phyloP scores from a whole-genome alignment of 2,113 vertebrate genomes.

The Scalopus aquaticus region DNA sequence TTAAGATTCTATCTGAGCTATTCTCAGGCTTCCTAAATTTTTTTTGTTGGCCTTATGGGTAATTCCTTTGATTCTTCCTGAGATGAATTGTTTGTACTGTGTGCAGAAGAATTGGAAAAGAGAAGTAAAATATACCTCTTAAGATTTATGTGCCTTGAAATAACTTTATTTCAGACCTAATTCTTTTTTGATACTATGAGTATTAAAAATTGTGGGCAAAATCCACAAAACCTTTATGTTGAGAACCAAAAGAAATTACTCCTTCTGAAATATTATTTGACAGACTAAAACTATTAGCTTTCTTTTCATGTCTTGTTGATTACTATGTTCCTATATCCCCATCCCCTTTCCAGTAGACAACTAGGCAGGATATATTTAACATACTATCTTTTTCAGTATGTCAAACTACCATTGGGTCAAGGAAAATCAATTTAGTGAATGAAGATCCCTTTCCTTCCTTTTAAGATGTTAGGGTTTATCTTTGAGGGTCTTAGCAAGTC shows the following conservation, averaged over 20 bases:
- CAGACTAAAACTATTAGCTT: background rate
- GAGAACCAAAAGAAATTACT: slow-evolving; percentile 33
- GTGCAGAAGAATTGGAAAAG: background rate
- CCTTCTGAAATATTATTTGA: slow-evolving; percentile 31
- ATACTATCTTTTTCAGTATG: background rate
- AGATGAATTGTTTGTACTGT: background rate
- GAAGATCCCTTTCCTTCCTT: background rate
- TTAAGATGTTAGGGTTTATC: slow-evolving; percentile 13
- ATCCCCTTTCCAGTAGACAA: background rate
- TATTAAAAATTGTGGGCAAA: background rate
- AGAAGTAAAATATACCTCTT: background rate
- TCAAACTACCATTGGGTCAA: slow-evolving; percentile 25
- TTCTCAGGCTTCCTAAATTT: background rate
- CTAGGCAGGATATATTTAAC: background rate
- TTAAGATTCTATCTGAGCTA: background rate
- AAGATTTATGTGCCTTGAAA: background rate
- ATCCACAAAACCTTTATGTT: slow-evolving; percentile 15
- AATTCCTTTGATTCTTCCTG: background rate
- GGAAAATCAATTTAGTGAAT: background rate
- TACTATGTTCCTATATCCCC: background rate
- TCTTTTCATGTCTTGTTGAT: background rate
- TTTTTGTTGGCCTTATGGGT: background rate
- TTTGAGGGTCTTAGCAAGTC: slow-evolving; percentile 11
- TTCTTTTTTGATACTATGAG: background rate
- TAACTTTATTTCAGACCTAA: slow-evolving; percentile 40